Percentiles rank a stretch among this genome's conserved stretches.
Conservation (phyloP, 2,888 invertebrate genomes). For the Epirrhoe tristata region DNA sequence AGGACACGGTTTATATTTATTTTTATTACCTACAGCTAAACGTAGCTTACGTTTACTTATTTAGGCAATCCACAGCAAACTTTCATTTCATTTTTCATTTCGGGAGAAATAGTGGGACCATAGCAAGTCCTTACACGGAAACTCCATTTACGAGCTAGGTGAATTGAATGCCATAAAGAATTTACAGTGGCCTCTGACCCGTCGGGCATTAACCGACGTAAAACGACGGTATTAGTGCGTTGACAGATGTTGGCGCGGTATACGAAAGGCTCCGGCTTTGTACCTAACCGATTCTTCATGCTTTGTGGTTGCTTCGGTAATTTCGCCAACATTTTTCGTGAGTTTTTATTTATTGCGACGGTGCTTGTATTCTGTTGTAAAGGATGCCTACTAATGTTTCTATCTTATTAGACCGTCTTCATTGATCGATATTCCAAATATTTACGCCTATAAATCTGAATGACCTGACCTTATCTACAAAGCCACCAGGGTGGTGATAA, state of each 20-base stretch:
- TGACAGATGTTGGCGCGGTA: slow-evolving; percentile 53
- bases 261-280: slow-evolving; percentile 39
- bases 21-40: too few species aligned
- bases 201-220: slow-evolving; percentile 51
- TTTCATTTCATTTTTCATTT: neutral
- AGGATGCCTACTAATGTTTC: neutral
- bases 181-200: slow-evolving; percentile 58
- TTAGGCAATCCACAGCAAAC: neutral
- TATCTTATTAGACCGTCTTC: neutral
- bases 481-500: too few species aligned
- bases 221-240: slow-evolving; percentile 51
- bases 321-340: neutral
- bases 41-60: neutral
- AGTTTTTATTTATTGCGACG: neutral
- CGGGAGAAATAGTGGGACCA: neutral
- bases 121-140: slow-evolving; percentile 57
- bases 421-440: too few species aligned
- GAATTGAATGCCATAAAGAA: slow-evolving; percentile 58
- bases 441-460: too few species aligned
- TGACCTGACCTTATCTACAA: too few species aligned
- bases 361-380: neutral
- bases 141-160: slow-evolving; percentile 64
- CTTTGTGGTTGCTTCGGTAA: slow-evolving; percentile 4
- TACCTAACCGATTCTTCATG: slow-evolving; percentile 28
- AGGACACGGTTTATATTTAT: too few species aligned